phyloP scores from a whole-genome alignment of 2,797 vertebrate genomes.

The Onychomys leucogaster region DNA sequence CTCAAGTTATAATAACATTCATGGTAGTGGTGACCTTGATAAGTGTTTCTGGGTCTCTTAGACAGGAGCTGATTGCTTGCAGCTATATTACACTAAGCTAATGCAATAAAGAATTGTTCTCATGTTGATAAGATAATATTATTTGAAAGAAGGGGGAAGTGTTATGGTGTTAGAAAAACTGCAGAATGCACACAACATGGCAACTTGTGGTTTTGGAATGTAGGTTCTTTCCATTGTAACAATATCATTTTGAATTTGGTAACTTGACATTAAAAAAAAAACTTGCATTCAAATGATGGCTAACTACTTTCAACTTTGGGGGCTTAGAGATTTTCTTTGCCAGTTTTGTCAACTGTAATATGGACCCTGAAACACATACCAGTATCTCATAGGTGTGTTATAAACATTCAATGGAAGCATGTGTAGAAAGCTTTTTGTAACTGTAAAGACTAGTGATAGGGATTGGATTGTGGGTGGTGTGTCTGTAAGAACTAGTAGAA shows the following conservation, averaged over 20 bases:
- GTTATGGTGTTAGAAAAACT: constrained; percentile 36
- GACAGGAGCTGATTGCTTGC: constrained; percentile 10
- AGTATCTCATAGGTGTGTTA: neutral
- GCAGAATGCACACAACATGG: constrained; percentile 17
- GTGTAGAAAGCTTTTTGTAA: neutral
- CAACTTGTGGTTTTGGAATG: constrained; percentile 35
- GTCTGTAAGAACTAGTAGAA: neutral
- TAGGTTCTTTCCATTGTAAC: constrained; percentile 6
- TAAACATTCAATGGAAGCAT: neutral
- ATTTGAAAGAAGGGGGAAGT: neutral
- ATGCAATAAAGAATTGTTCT: constrained; percentile 62
- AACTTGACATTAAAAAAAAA: constrained; percentile 13
- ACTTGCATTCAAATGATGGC: constrained; percentile 1
- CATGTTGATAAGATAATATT: constrained; percentile 51
- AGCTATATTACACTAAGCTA: constrained; percentile 33
- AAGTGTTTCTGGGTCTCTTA: constrained; percentile 59
- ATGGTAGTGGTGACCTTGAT: constrained; percentile 60
- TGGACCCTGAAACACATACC: neutral
- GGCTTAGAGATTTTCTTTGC: neutral
- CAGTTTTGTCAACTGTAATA: constrained; percentile 2
- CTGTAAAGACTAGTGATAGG: neutral
- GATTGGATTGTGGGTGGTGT: fast-evolving
- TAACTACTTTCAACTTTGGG: neutral
- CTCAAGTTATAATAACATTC: constrained; percentile 72
- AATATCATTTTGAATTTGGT: constrained; percentile 27